Percentiles rank a stretch among this genome's conserved stretches.
Conservation (phyloP, 2,113 vertebrate genomes). For the Maccullochella peelii region DNA sequence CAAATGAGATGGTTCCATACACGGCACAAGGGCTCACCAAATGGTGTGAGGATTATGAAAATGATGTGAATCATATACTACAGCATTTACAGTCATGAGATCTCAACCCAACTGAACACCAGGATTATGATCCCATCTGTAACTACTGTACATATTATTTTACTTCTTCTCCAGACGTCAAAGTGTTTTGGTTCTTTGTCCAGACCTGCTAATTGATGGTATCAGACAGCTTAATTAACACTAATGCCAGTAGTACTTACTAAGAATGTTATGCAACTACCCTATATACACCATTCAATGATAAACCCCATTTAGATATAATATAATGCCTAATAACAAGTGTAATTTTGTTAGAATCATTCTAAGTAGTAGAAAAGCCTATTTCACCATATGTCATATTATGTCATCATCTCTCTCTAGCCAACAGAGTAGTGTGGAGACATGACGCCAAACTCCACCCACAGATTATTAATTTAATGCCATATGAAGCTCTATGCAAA, state of each 20-base stretch:
- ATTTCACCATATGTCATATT: neutral
- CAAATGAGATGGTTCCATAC: neutral
- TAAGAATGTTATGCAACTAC: conserved; percentile 17
- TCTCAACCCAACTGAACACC: neutral
- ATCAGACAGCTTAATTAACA: conserved; percentile 23
- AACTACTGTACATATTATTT: neutral
- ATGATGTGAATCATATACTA: neutral
- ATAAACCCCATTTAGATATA: neutral
- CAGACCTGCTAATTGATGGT: conserved; percentile 1
- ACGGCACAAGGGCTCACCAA: neutral
- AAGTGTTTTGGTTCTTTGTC: neutral
- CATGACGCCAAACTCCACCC: neutral
- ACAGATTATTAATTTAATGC: neutral
- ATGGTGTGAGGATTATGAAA: neutral
- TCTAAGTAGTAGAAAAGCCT: neutral
- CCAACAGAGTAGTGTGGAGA: neutral
- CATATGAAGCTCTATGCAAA: accelerated
- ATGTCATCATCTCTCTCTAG: neutral
- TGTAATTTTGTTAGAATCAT: neutral
- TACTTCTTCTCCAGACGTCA: neutral
- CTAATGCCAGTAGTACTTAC: neutral
- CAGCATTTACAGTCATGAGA: neutral
- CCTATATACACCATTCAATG: neutral
- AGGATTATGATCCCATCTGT: neutral
- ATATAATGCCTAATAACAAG: accelerated